Conservation (phyloP, 1,140 invertebrate genomes). For the Camponotus floridanus region DNA sequence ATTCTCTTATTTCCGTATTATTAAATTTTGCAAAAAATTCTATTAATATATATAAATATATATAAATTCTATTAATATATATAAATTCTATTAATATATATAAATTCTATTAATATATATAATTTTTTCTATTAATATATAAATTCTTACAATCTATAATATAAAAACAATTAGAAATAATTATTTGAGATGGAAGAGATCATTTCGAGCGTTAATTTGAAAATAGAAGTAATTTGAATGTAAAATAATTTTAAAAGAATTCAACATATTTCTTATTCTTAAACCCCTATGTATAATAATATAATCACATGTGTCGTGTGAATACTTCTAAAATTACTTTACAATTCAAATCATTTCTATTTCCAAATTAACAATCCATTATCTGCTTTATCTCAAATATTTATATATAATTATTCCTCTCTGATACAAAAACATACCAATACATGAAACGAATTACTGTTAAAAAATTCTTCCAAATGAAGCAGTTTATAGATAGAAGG, state of each 20-base stretch:
- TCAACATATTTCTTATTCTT: not conserved
- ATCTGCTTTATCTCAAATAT: not conserved
- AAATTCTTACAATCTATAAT: too few relatives aligned
- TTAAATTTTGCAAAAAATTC: constrained; percentile 7
- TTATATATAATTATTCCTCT: not conserved
- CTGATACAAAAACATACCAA: constrained; percentile 3
- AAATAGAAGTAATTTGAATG: not conserved
- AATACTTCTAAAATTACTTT: not conserved
- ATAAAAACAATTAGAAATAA: not conserved
- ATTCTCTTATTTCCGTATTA: not conserved
- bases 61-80: not conserved
- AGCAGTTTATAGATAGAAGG: not conserved
- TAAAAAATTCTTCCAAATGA: not conserved
- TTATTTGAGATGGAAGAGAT: not conserved
- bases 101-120: not conserved
- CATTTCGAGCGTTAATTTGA: too few relatives aligned
- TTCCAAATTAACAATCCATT: too few relatives aligned
- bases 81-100: too few relatives aligned
- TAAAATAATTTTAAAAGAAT: not conserved
- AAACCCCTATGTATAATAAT: not conserved
- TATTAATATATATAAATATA: too few relatives aligned
- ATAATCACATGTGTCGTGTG: not conserved
- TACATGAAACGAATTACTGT: not conserved
- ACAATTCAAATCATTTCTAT: not conserved
- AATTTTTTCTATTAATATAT: too few relatives aligned